These are phyloP conservation scores for Eunapius fragilis DNA, from an alignment of 37 sponge, comb jelly and placozoan genomes.

Conservation along the genomic window DNA sequence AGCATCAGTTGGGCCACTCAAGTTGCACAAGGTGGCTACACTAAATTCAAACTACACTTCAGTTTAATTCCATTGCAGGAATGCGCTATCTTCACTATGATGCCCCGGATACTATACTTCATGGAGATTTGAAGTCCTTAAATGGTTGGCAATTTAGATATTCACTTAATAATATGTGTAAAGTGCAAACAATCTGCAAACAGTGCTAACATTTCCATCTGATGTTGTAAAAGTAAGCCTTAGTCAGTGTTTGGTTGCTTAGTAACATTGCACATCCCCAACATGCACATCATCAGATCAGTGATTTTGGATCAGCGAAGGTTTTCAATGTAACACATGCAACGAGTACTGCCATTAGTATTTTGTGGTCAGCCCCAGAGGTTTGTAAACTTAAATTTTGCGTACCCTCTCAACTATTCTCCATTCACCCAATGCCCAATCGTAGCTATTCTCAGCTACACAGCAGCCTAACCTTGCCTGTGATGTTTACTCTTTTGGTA, in stretches of 20 bases:
- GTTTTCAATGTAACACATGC: background rate
- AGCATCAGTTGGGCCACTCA: background rate
- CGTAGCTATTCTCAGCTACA: background rate
- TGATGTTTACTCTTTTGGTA: background rate
- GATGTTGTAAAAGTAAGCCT: background rate
- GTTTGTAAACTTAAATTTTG: too few species aligned
- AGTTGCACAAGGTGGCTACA: background rate
- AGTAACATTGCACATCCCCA: too few species aligned
- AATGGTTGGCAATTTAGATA: background rate
- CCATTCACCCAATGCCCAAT: too few species aligned
- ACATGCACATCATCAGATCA: too few species aligned
- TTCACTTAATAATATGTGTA: background rate
- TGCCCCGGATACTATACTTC: background rate
- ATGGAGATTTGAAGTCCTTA: background rate
- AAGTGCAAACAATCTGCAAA: too few species aligned
- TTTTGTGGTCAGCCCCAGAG: background rate
- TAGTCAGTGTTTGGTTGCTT: background rate
- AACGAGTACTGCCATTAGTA: background rate
- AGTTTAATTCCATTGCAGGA: background rate
- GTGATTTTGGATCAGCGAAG: background rate
- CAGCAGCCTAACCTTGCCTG: background rate
- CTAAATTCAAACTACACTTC: background rate
- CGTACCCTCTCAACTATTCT: too few species aligned
- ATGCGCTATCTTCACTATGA: background rate
- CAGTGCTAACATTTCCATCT: background rate